Base-by-base conservation (phyloP, 2,113 vertebrate genomes). In the Carassius gibelio region DNA sequence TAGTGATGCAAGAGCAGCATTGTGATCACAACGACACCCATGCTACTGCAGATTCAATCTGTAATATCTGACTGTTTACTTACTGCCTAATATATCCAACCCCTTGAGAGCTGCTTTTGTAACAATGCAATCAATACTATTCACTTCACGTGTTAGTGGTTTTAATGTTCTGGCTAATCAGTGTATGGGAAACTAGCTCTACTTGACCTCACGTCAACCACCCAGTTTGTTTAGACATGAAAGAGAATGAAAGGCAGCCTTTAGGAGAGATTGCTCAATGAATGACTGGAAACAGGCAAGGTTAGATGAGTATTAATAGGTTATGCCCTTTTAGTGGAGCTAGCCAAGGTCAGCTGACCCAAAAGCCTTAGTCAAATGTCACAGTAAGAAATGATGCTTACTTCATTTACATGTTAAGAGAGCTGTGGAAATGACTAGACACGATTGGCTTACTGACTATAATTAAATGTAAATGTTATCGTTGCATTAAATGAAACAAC, bases 301-400 rank as follows among this genome's bases (percentile, higher is more conserved):
- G 8, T 59, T 59, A 59, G 57, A 59, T 59, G 57, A n/a, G 57
- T n/a, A 59, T 59, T 59, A 59, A 59, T n/a, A 59, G 57, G 57
- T 59, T 9, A 59, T 59, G 57, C 8, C 21, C 57, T 59, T 59
- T 59, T 19, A n/a, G 57, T 59, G 57, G 21, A n/a, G 57, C 57
- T n/a, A n/a, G 57, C 19, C 57, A 82, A 59, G 59, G 15, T 42
- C 34, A 77, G 19, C 1, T 87, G 85, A 91, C 80, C 84, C 88
- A 21, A 78, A 84, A 87, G 87, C 83, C 81, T 77, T 84, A 42
- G 10, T 74, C 83, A 84, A 62, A 86, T 80, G 76, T 88, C 69
- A 42, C 76, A 8, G 55, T 87, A 62, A 88, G 78, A 87, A 84
- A 83, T 88, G 68, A 52, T 69, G 82, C 26, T 34, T 38, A 17